phyloP scores from a whole-genome alignment of 2,888 invertebrate species.

The Allophyes oxyacanthae region DNA sequence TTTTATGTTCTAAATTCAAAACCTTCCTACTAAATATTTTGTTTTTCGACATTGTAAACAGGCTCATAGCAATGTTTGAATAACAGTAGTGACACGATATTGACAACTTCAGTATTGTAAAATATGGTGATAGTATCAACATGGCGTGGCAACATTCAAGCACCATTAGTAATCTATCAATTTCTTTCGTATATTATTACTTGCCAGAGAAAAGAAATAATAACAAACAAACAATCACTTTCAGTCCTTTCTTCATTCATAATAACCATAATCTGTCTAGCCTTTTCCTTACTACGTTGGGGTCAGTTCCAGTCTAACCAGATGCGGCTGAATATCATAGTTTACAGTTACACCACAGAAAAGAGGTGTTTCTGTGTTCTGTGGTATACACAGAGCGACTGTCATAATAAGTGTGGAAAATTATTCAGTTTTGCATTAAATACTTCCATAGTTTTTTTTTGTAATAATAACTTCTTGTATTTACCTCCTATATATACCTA shows the following conservation, averaged over 20 bases:
- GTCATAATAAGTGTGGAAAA: too few relatives aligned
- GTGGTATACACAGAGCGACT: too few relatives aligned
- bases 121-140: not conserved
- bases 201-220: conserved; percentile 14
- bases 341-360: too few relatives aligned
- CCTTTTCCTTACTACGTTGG: too few relatives aligned
- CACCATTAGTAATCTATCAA: conserved; percentile 4
- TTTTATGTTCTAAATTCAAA: conserved; percentile 10
- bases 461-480: conserved; percentile 6
- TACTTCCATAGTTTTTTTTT: conserved; percentile 27
- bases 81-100: too few relatives aligned
- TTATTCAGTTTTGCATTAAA: conserved; percentile 1
- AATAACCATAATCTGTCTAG: not conserved
- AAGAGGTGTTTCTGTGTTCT: too few relatives aligned
- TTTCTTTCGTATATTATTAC: conserved; percentile 31
- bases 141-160: conserved; percentile 8
- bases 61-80: too few relatives aligned
- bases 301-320: too few relatives aligned
- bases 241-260: conserved; percentile 8
- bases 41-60: not conserved
- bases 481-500: conserved; percentile 9
- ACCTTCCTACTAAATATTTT: conserved; percentile 19
- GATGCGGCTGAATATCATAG: too few relatives aligned
- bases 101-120: too few relatives aligned
- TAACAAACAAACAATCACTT: too few relatives aligned